Conservation (phyloP, 2,113 vertebrate genomes). For the Hippoglossus stenolepis region DNA sequence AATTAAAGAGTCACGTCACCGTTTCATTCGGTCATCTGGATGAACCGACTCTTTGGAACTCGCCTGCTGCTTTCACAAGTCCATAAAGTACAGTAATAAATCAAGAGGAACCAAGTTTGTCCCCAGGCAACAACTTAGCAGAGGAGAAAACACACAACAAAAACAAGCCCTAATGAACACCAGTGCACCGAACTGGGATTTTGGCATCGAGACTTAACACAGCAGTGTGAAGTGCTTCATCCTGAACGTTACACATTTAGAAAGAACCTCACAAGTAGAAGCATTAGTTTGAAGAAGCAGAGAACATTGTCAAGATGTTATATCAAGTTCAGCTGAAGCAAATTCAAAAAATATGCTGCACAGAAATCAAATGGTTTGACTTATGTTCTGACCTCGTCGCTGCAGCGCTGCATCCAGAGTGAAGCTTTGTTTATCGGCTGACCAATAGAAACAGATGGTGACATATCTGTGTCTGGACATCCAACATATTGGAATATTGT, state of each 20-base stretch:
- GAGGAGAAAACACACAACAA: slow-evolving; percentile 15
- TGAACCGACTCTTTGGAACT: not conserved
- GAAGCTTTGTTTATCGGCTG: too few species aligned
- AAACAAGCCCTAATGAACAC: slow-evolving; percentile 2
- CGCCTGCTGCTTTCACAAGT: not conserved
- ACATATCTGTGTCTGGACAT: too few species aligned
- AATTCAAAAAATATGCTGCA: not conserved
- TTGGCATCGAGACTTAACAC: not conserved
- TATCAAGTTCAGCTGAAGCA: not conserved
- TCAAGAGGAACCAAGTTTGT: not conserved
- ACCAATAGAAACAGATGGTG: too few species aligned
- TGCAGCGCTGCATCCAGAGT: too few species aligned
- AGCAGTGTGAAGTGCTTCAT: not conserved
- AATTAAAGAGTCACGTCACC: not conserved
- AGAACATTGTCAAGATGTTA: not conserved
- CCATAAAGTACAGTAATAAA: slow-evolving; percentile 3
- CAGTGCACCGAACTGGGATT: not conserved
- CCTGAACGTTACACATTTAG: not conserved
- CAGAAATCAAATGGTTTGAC: not conserved
- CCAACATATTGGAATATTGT: too few species aligned
- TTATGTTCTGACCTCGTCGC: too few species aligned
- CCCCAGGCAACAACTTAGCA: not conserved
- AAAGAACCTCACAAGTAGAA: not conserved
- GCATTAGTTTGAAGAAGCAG: not conserved
- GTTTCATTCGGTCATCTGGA: not conserved